These are phyloP conservation scores for Hesperia comma DNA, from an alignment of 2,888 invertebrate species.

Conservation along the genomic window DNA sequence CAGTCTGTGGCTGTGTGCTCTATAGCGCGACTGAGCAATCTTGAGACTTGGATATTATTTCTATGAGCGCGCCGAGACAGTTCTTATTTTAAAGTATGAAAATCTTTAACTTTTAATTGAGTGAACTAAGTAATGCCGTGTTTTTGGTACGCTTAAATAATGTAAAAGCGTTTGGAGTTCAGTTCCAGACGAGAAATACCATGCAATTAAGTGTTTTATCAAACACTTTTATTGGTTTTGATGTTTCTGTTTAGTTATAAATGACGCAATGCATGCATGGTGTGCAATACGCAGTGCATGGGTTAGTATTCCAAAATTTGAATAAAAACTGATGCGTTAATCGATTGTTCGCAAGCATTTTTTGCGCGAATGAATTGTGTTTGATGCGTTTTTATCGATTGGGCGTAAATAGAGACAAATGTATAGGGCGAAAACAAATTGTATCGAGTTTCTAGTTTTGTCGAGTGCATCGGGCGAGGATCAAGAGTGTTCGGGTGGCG, in stretches of 20 bases:
- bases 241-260: no score
- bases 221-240: no score
- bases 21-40: slow-evolving; percentile 51
- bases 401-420: not conserved
- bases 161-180: no score
- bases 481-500: slow-evolving; percentile 60
- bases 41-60: slow-evolving; percentile 20
- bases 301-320: no score
- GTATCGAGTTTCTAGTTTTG: not conserved
- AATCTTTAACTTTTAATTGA: not conserved
- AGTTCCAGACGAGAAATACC: no score
- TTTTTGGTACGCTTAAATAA: not conserved
- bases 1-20: slow-evolving; percentile 67
- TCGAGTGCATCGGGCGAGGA: slow-evolving; percentile 53
- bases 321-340: no score
- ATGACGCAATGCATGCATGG: no score
- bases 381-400: not conserved
- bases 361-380: no score
- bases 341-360: no score
- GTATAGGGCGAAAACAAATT: slow-evolving; percentile 6
- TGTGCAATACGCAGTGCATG: no score
- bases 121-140: not conserved
- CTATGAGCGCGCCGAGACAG: slow-evolving; percentile 3
- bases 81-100: not conserved
- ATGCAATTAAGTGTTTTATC: no score